phyloP scores from a whole-genome alignment of 2,888 invertebrate species.

The Macrophya alboannulata region DNA sequence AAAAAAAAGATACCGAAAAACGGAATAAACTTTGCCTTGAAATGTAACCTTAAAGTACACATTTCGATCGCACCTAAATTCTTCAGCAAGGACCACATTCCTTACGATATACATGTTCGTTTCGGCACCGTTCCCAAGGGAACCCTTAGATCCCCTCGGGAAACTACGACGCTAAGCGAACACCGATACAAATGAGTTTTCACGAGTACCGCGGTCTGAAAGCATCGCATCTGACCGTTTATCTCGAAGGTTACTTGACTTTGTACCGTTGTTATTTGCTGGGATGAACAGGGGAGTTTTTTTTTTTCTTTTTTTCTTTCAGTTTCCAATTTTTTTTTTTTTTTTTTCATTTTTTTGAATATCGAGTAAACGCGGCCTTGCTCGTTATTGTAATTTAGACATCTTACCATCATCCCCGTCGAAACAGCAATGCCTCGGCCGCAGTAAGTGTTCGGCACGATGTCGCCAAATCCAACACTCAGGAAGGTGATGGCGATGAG shows the following conservation, averaged over 20 bases:
- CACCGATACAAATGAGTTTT: conserved; percentile 49
- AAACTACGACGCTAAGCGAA: conserved; percentile 44
- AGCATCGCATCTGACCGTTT: conserved; percentile 42
- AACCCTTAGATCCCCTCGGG: not conserved
- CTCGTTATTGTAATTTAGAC: conserved; percentile 53
- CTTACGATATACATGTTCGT: conserved; percentile 28
- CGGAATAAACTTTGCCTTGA: conserved; percentile 34
- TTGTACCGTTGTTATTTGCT: conserved; percentile 21
- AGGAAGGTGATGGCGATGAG: conserved; percentile 99
- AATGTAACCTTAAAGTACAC: conserved; percentile 6
- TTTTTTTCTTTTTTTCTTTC: not conserved
- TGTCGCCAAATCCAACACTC: conserved; percentile 99
- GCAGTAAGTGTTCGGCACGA: conserved; percentile 99
- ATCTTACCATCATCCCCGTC: conserved; percentile 99
- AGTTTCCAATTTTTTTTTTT: too few relatives aligned
- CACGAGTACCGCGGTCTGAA: not conserved
- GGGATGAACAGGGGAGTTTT: not conserved
- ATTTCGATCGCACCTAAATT: conserved; percentile 33
- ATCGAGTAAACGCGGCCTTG: conserved; percentile 11
- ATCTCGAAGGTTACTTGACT: conserved; percentile 10
- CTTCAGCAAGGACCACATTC: conserved; percentile 35
- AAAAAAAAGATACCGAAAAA: conserved; percentile 12
- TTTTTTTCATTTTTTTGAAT: conserved; percentile 37
- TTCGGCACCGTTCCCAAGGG: conserved; percentile 13
- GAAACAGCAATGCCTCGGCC: conserved; percentile 99